These are phyloP conservation scores for Microtus ochrogaster DNA, from an alignment of 2,113 vertebrate genomes.

Conservation along the genomic window DNA sequence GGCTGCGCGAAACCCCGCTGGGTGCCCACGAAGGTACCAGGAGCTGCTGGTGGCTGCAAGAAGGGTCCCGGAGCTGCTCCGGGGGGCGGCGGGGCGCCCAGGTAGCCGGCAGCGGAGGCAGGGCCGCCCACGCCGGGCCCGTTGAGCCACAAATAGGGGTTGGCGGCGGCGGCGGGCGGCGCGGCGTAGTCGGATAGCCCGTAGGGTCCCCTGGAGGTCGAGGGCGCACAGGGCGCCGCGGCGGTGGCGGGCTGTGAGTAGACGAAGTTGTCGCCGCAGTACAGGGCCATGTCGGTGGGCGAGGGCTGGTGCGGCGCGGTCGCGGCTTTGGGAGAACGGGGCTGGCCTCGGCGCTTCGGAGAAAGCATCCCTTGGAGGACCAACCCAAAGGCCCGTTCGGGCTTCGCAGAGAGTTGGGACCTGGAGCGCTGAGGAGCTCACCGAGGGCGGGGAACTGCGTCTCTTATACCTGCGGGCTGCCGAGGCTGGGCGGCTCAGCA, in stretches of 20 bases:
- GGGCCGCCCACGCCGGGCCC: slow-evolving; percentile 82
- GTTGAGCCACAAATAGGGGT: slow-evolving; percentile 95
- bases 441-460: slow-evolving; percentile 63
- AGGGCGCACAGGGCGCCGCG: slow-evolving; percentile 76
- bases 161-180: slow-evolving; percentile 85
- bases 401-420: accelerated
- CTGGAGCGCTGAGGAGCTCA: accelerated
- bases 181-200: slow-evolving; percentile 92
- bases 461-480: slow-evolving; percentile 71
- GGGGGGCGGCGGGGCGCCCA: slow-evolving; percentile 82
- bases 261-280: slow-evolving; percentile 94
- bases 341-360: slow-evolving; percentile 85
- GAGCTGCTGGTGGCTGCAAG: slow-evolving; percentile 85
- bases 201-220: slow-evolving; percentile 90
- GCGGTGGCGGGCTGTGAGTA: slow-evolving; percentile 88
- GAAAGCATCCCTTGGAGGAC: slow-evolving; percentile 84
- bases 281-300: slow-evolving; percentile 92
- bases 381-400: slow-evolving; percentile 49
- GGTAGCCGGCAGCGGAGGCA: slow-evolving; percentile 78
- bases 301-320: slow-evolving; percentile 88
- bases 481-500: slow-evolving; percentile 42
- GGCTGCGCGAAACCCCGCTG: slow-evolving; percentile 86
- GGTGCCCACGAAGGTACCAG: slow-evolving; percentile 90
- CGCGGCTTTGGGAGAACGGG: slow-evolving; percentile 85
- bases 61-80: slow-evolving; percentile 89